A percentile compares a stretch with the other conserved stretches of the same genome.
phyloP scores from a whole-genome alignment of 1,140 invertebrate species.

The Protaetia brevitarsis region DNA sequence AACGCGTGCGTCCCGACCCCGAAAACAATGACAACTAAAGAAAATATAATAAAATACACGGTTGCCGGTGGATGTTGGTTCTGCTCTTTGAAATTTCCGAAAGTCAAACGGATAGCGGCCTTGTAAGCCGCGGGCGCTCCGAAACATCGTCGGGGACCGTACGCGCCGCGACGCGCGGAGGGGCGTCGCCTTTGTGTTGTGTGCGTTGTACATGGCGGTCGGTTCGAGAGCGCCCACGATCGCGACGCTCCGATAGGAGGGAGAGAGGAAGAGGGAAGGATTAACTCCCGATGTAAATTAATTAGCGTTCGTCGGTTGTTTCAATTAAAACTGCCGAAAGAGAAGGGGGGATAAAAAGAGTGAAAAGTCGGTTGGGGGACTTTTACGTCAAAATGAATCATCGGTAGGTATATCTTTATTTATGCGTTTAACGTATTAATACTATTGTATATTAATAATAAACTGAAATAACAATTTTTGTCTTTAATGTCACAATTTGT shows the following conservation, averaged over 20 bases:
- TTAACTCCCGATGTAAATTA: conserved; percentile 8
- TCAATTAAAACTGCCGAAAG: conserved; percentile 5
- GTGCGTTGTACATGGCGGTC: neutral
- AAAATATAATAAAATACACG: conserved; percentile 20
- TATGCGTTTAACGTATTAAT: no score
- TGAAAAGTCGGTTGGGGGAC: no score
- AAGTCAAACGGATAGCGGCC: conserved; percentile 9
- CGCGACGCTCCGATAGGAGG: no score
- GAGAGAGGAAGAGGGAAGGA: neutral
- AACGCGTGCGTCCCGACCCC: neutral
- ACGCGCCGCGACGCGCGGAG: no score
- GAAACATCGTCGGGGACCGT: neutral
- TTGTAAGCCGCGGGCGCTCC: neutral
- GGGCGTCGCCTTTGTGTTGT: neutral
- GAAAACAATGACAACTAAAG: conserved; percentile 28
- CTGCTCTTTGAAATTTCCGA: conserved; percentile 1
- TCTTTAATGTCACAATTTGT: no score
- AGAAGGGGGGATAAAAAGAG: neutral
- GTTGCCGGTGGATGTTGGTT: neutral
- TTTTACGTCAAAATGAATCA: no score
- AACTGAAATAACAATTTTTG: no score
- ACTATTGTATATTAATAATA: no score
- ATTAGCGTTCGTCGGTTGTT: conserved; percentile 9
- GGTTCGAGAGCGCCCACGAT: neutral
- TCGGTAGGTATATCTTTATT: no score